A percentile compares a stretch with the other conserved stretches of the same genome.
Evolutionary conservation across 2,888 invertebrate genomes (phyloP).

Genomic region (Archips crataeganus): DNA sequence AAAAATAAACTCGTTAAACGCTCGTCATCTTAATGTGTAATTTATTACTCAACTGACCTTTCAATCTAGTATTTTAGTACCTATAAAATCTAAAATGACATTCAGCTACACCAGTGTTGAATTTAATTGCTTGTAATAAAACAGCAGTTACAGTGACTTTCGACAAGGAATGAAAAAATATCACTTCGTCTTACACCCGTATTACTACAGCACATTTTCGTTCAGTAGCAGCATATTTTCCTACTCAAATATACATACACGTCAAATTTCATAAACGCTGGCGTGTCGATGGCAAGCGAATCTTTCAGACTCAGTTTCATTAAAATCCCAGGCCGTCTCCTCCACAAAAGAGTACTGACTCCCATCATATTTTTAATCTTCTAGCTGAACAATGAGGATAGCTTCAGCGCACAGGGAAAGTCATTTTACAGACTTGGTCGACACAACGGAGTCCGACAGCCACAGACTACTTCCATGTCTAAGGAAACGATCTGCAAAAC

Average conservation of each 20-base stretch:
- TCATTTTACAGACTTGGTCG: constrained; percentile 42
- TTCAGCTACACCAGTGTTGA: not conserved
- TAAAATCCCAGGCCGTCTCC: constrained; percentile 58
- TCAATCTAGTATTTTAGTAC: constrained; percentile 2
- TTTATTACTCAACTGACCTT: constrained; percentile 10
- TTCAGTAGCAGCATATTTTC: constrained; percentile 1
- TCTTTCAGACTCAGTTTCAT: constrained; percentile 61
- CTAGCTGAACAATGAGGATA: constrained; percentile 56
- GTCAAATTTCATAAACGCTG: constrained; percentile 50
- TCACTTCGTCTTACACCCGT: not conserved
- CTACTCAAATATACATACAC: constrained; percentile 45
- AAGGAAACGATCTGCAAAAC: not conserved
- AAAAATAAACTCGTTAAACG: not conserved
- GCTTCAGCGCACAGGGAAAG: constrained; percentile 44
- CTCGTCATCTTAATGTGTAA: constrained; percentile 1
- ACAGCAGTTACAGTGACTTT: not conserved
- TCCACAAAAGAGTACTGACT: constrained; percentile 59
- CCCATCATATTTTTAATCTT: constrained; percentile 68
- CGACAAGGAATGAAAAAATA: not conserved
- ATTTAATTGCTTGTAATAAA: constrained; percentile 3
- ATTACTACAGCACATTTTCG: not conserved
- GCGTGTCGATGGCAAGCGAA: constrained; percentile 54
- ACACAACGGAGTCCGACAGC: constrained; percentile 17
- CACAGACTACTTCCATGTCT: constrained; percentile 26
- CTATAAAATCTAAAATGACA: constrained; percentile 7